Base-by-base conservation (phyloP, 2,113 vertebrate genomes). In the Benitochromis conjunctus region DNA sequence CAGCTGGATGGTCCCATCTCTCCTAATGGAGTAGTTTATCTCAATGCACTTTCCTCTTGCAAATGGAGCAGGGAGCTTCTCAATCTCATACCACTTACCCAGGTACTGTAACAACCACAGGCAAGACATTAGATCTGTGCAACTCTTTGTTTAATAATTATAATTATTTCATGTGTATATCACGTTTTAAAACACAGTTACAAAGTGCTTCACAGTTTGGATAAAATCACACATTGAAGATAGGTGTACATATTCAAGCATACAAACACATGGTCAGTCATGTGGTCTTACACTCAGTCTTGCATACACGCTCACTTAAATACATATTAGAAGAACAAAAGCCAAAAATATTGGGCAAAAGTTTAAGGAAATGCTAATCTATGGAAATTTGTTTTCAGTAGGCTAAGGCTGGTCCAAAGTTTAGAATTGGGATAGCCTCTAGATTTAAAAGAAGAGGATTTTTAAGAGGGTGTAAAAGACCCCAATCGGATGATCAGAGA, bases 11-110 rank as follows among this genome's bases (percentile, higher is more conserved):
- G 95, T 96, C 1, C 93, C 91, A 4, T 96, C 95, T 5, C 51
- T 36, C 54, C 94, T 89, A 0, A 95, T 1, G 1, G 54, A 31
- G 64, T 96, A 96, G 85, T 94, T 95, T 2, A 94, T 92, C 88
- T 96, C 92, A 16, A 96, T 95, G 83, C 96, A 97, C 48, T 93
- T 96, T 54, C 96, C 96, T 83, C 82, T 93, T 31, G 21, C 94
- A 19, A 95, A 96, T 7, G 81, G 84, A 7, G 94, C 89, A 1
- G 95, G 95, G 1, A 96, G 92, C 57, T 94, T 96, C 89, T 94
- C 93, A 19, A 96, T 96, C 87, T 96, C 96, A 58, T 96, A 96
- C 96, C 96, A 97, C 19, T 57, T 88, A 11, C 96, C 96, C 79
- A 96, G 71, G 31, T 95, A 97, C 96, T 97, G 92, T 64, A 0